phyloP scores from a whole-genome alignment of 2,888 invertebrate species.

The Antheraea assamensis region DNA sequence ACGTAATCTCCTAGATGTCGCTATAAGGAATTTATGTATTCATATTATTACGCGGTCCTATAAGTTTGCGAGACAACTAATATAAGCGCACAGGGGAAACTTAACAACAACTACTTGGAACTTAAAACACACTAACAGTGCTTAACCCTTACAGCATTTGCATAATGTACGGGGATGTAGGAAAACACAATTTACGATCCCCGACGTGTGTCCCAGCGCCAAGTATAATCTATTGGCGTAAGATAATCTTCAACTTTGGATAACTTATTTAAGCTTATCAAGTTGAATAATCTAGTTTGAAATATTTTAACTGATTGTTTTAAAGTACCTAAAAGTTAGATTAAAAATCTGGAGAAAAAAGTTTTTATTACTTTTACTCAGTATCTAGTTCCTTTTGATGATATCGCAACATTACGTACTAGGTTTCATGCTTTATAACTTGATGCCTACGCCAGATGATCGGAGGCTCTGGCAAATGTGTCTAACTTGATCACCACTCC shows the following conservation, averaged over 20 bases:
- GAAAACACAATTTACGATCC: constrained; percentile 26
- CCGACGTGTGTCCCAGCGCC: constrained; percentile 21
- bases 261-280: constrained; percentile 3
- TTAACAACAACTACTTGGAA: constrained; percentile 24
- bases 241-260: not conserved
- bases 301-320: not conserved
- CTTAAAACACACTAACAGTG: constrained; percentile 27
- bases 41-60: constrained; percentile 16
- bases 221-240: constrained; percentile 8
- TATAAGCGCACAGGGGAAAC: constrained; percentile 24
- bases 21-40: constrained; percentile 17
- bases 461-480: too few relatives aligned
- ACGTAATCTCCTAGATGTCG: constrained; percentile 21
- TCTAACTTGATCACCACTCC: too few relatives aligned
- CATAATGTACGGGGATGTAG: constrained; percentile 25
- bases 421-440: not conserved
- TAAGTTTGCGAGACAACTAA: constrained; percentile 21
- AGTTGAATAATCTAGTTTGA: not conserved
- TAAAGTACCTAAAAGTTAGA: not conserved
- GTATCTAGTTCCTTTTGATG: not conserved
- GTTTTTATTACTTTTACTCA: not conserved
- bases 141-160: constrained; percentile 27
- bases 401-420: not conserved
- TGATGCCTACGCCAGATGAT: not conserved
- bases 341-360: not conserved